Conservation (phyloP, 35 echinoderm and acorn worm genomes). For the Strongylocentrotus purpuratus region DNA sequence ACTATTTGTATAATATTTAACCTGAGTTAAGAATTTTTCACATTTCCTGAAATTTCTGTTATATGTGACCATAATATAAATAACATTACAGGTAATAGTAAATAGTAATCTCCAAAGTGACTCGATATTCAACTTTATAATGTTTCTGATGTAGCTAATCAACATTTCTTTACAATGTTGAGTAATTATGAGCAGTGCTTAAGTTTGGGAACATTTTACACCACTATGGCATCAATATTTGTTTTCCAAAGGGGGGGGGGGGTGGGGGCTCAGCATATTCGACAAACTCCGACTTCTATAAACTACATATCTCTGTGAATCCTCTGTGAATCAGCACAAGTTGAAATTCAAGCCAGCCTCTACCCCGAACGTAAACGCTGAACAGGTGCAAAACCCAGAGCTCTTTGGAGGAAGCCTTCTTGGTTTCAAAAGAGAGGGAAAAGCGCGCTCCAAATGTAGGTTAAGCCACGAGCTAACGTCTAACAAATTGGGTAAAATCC, state of each 20-base stretch:
- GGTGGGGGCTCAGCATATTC: neutral
- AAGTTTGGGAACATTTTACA: neutral
- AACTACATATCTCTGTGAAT: neutral
- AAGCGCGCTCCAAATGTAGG: conserved; percentile 21
- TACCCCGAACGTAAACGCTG: neutral
- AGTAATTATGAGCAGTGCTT: neutral
- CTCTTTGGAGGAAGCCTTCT: neutral
- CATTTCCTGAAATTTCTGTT: no score
- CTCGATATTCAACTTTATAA: no score
- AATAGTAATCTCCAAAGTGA: no score
- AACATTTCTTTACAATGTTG: neutral
- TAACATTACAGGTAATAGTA: no score
- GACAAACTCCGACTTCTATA: neutral
- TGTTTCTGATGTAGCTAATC: neutral
- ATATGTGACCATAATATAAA: no score
- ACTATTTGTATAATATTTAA: no score
- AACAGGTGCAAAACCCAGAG: conserved; percentile 33
- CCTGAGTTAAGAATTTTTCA: no score
- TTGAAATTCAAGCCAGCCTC: conserved; percentile 26
- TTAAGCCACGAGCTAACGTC: conserved; percentile 42
- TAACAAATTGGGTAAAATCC: conserved; percentile 48
- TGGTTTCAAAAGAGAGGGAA: neutral
- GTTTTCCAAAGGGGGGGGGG: neutral
- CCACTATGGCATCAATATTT: neutral
- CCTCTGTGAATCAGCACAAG: neutral